These are phyloP conservation scores for Cydia pomonella DNA, from an alignment of 1,140 invertebrate genomes.

Conservation along the genomic window DNA sequence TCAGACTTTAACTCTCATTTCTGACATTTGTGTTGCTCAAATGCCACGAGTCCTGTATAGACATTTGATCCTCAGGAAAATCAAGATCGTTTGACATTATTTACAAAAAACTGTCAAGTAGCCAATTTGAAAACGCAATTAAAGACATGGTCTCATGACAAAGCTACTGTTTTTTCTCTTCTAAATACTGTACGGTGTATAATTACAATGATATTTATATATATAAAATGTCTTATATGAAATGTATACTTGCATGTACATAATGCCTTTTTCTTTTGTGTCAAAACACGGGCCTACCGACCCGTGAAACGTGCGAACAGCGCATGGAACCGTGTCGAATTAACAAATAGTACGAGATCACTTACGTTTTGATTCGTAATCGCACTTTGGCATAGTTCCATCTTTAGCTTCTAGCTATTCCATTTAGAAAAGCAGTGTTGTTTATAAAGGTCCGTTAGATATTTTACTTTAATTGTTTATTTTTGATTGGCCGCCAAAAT, in stretches of 20 bases:
- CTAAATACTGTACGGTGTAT: not conserved
- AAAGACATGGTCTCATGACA: too few relatives aligned
- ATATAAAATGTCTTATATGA: not conserved
- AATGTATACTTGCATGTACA: not conserved
- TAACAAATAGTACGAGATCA: not conserved
- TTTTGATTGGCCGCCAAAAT: too few relatives aligned
- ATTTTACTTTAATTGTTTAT: too few relatives aligned
- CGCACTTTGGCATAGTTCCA: not conserved
- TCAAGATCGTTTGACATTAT: too few relatives aligned
- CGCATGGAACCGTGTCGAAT: not conserved
- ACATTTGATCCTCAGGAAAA: too few relatives aligned
- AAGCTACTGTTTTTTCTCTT: too few relatives aligned
- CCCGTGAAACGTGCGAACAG: slow-evolving; percentile 3
- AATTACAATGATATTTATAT: not conserved
- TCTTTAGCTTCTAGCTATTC: not conserved
- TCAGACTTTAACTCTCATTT: too few relatives aligned
- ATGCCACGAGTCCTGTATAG: too few relatives aligned
- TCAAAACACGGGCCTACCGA: not conserved
- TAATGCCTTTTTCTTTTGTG: not conserved
- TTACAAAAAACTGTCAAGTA: too few relatives aligned
- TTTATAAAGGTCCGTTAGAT: too few relatives aligned
- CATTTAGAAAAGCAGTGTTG: not conserved
- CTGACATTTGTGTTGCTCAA: too few relatives aligned
- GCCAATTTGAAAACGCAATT: too few relatives aligned
- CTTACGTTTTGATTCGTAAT: not conserved